Percentiles rank a stretch among this genome's conserved stretches.
Evolutionary conservation across 2,888 invertebrate genomes (phyloP).

Genomic region (Ephialtes manifestator): DNA sequence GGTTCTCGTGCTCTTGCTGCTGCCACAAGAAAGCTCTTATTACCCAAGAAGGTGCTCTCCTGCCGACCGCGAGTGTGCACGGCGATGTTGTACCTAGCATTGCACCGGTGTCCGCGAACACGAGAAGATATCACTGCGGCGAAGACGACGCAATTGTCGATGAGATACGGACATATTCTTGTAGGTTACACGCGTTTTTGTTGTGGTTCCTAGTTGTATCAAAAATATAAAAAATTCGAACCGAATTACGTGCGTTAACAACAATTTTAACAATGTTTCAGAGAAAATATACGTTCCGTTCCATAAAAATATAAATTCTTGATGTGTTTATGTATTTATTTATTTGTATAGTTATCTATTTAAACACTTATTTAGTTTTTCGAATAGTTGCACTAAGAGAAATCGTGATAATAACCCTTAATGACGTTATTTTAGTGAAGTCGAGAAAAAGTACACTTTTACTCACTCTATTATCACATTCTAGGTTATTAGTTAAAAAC

Average conservation of each 20-base stretch:
- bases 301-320: background rate
- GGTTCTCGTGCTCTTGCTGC: conserved; percentile 30
- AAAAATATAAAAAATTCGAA: background rate
- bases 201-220: background rate
- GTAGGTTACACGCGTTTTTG: background rate
- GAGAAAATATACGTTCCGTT: background rate
- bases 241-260: background rate
- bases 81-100: conserved; percentile 30
- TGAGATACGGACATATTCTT: background rate
- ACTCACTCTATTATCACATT: too few species aligned
- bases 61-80: conserved; percentile 28
- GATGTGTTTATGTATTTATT: background rate
- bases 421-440: too few species aligned
- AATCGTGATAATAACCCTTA: too few species aligned
- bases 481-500: too few species aligned
- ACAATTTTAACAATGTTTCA: background rate
- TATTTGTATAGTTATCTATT: background rate
- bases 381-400: too few species aligned
- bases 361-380: too few species aligned
- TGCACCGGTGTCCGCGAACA: conserved; percentile 35
- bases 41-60: conserved; percentile 60
- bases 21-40: conserved; percentile 55
- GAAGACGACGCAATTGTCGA: conserved; percentile 23
- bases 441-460: too few species aligned
- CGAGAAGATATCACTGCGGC: conserved; percentile 39